Base-by-base conservation (phyloP, 1,140 invertebrate genomes). In the Agrypnia vestita region DNA sequence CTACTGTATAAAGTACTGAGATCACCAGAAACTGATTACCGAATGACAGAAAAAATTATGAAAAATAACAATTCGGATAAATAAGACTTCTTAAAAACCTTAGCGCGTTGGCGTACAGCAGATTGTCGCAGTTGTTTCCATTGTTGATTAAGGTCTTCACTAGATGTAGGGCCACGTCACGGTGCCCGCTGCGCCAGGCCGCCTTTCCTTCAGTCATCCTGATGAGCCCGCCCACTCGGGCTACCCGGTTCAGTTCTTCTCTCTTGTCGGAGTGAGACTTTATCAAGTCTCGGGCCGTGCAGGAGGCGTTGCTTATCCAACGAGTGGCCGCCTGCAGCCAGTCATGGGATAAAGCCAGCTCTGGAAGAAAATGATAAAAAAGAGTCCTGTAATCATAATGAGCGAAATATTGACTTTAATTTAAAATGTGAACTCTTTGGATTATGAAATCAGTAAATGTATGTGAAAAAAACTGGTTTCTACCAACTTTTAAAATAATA, bases 291-390 rank as follows among this genome's bases (percentile, higher is more conserved):
- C 59, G 80, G 43, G 46, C 82, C 9, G 17, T 78, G 35, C 35
- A 69, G 59, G 46, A 84, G 15, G 78, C 77, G 12, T 15, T 59
- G 74, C 61, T 77, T 10, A 80, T 80, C 79, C 76, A 82, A 15
- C 79, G 61, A 13, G 72, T 78, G 19, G 72, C 62, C 0, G 61
- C 71, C 49, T 81, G 78, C 25, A 75, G n/a, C 46, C 73, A 77
- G 12, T 53, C 53, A 61, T 78, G 46, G 13, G 61, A 17, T 15
- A 80, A 35, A 13, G 82, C 82, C 84, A 79, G 85, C 84, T 77
- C 86, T 85, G 51, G 84, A 74, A 88, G 44, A 80, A 85, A 86
- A 35, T n/a, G n/a, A n/a, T n/a, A n/a, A n/a, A n/a, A n/a, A n/a
- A n/a, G n/a, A n/a, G n/a, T n/a, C n/a, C n/a, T n/a, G n/a, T n/a